These are phyloP conservation scores for Calephelis perditalis DNA, from an alignment of 2,888 invertebrate genomes.

Conservation along the genomic window DNA sequence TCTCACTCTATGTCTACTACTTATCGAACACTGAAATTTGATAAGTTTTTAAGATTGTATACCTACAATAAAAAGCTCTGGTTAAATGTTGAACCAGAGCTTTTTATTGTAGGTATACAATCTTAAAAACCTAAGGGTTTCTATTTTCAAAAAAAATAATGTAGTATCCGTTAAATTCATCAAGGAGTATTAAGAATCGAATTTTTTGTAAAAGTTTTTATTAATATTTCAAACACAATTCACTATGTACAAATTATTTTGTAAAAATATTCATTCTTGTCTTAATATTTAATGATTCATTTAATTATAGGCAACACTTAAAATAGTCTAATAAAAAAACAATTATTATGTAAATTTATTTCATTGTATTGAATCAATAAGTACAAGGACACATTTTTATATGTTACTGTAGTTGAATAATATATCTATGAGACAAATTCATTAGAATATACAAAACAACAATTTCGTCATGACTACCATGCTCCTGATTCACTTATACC, in stretches of 20 bases:
- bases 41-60: too few species aligned
- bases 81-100: too few species aligned
- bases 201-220: constrained; percentile 71
- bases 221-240: constrained; percentile 75
- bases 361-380: constrained; percentile 63
- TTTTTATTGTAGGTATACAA: too few species aligned
- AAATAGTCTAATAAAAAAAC: constrained; percentile 48
- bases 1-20: too few species aligned
- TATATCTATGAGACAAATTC: constrained; percentile 12
- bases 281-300: constrained; percentile 72
- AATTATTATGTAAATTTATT: constrained; percentile 66
- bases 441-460: constrained; percentile 57
- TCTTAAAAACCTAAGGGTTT: too few species aligned
- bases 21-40: too few species aligned
- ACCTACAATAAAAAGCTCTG: too few species aligned
- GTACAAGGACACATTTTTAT: constrained; percentile 47
- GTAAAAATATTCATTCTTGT: constrained; percentile 77
- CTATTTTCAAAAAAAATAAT: too few species aligned
- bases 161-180: not conserved
- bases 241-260: constrained; percentile 76
- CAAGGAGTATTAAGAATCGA: constrained; percentile 15
- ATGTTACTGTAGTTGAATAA: not conserved
- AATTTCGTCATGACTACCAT: constrained; percentile 49
- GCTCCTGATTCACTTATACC: too few species aligned
- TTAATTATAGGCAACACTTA: constrained; percentile 71